phyloP scores from a whole-genome alignment of 2,888 invertebrate genomes.

The Lepetodrilus schrolli region DNA sequence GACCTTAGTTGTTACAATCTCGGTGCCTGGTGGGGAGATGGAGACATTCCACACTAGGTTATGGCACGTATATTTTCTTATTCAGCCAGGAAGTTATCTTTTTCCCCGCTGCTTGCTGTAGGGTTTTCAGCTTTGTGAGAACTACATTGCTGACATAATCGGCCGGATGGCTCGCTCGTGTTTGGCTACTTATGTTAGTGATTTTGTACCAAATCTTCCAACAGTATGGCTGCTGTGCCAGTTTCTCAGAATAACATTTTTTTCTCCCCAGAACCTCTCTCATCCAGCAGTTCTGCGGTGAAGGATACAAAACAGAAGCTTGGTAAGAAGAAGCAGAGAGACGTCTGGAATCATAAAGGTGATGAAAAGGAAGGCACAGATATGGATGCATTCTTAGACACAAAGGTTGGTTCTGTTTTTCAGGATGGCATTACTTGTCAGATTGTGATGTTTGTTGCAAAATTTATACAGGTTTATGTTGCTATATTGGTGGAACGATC shows the following conservation, averaged over 20 bases:
- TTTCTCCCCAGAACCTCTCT: slow-evolving; percentile 4
- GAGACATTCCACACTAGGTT: slow-evolving; percentile 2
- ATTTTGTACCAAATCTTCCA: neutral
- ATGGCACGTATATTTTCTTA: neutral
- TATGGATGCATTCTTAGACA: slow-evolving; percentile 67
- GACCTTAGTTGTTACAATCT: slow-evolving; percentile 4
- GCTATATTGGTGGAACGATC: too few species aligned
- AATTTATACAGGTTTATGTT: too few species aligned
- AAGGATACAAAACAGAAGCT: slow-evolving; percentile 16
- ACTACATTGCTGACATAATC: too few species aligned
- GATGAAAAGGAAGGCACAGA: slow-evolving; percentile 61
- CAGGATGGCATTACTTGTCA: neutral
- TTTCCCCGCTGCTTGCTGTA: too few species aligned
- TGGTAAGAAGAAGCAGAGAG: slow-evolving; percentile 41
- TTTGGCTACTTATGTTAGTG: neutral
- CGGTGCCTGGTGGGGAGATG: neutral
- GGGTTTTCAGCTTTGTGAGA: too few species aligned
- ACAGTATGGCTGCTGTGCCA: neutral
- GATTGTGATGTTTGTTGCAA: neutral
- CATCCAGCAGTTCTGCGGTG: neutral
- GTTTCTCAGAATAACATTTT: neutral
- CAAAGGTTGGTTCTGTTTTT: slow-evolving; percentile 17
- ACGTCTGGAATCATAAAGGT: slow-evolving; percentile 64
- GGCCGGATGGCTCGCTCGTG: too few species aligned
- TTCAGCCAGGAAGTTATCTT: neutral